phyloP scores from a whole-genome alignment of 2,888 invertebrate species.

The Acanthosepion pharaonis region DNA sequence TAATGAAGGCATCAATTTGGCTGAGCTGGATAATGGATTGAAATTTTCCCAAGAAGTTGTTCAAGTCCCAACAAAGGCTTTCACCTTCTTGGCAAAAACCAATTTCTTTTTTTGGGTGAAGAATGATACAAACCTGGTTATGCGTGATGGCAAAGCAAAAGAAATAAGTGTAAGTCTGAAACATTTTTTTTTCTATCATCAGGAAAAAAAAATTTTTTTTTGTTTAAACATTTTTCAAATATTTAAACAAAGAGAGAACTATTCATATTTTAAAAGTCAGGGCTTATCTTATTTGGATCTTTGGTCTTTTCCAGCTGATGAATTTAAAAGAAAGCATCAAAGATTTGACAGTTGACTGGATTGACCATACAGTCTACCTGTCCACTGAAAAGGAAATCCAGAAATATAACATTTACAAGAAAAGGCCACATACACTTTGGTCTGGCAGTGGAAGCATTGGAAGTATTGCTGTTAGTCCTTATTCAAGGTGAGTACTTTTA shows the following conservation, averaged over 20 bases:
- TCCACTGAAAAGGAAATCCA: conserved; percentile 77
- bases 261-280: neutral
- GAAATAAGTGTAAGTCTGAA: neutral
- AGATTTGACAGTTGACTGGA: conserved; percentile 89
- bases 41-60: conserved; percentile 36
- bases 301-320: conserved; percentile 58
- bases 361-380: conserved; percentile 86
- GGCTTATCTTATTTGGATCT: neutral
- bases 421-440: neutral
- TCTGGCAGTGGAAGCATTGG: conserved; percentile 76
- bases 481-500: conserved; percentile 78
- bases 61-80: neutral
- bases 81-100: conserved; percentile 41
- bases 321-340: conserved; percentile 75
- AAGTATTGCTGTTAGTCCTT: conserved; percentile 84
- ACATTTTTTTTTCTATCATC: neutral
- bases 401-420: conserved; percentile 72
- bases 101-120: conserved; percentile 39
- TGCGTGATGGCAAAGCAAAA: neutral
- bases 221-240: neutral
- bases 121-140: conserved; percentile 14
- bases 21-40: conserved; percentile 38
- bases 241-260: neutral
- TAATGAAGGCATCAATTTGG: neutral
- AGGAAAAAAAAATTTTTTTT: neutral